phyloP scores from a whole-genome alignment of 1,140 invertebrate species.

The Agraylea sexmaculata region DNA sequence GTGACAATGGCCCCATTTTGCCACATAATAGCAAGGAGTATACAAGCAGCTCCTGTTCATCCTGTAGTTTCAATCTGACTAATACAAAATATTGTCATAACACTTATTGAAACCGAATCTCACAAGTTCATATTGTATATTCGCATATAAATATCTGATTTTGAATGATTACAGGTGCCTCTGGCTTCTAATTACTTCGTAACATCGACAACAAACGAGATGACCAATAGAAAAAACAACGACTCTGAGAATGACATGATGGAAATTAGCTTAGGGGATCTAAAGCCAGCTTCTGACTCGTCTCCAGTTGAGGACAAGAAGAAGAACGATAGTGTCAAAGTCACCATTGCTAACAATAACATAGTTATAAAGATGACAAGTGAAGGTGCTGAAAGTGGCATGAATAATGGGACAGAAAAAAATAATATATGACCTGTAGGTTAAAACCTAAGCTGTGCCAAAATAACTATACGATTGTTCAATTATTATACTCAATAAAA shows the following conservation, averaged over 20 bases:
- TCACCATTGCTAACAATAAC: too few species aligned
- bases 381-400: too few species aligned
- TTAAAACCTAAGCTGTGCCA: too few species aligned
- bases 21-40: neutral
- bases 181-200: constrained; percentile 13
- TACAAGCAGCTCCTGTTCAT: neutral
- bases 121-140: neutral
- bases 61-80: neutral
- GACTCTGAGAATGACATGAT: constrained; percentile 19
- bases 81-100: neutral
- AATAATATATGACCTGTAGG: too few species aligned
- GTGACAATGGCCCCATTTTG: too few species aligned
- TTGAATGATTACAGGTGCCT: constrained; percentile 14
- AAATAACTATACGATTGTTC: too few species aligned
- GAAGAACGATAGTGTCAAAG: too few species aligned
- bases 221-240: constrained; percentile 10
- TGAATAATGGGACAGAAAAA: too few species aligned
- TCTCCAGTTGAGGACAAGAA: too few species aligned
- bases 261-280: constrained; percentile 17
- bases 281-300: too few species aligned
- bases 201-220: constrained; percentile 5
- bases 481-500: too few species aligned
- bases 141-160: neutral
- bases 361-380: too few species aligned
- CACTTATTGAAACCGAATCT: neutral